phyloP scores from a whole-genome alignment of 2,888 invertebrate species.

The Tenthredo scrophulariae region DNA sequence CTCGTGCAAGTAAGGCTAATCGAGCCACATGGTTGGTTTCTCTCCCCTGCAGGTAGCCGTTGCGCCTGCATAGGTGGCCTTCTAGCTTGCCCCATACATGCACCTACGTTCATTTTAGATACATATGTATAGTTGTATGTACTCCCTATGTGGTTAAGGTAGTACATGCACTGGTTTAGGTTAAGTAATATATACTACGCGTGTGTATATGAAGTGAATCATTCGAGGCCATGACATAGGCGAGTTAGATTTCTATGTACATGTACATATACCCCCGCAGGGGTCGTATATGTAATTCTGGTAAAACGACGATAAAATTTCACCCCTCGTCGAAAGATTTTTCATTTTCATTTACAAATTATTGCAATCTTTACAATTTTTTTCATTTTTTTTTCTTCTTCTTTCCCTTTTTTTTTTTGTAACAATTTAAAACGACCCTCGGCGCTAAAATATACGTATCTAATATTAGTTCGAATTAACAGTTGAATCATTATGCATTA shows the following conservation, averaged over 20 bases:
- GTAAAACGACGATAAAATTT: neutral
- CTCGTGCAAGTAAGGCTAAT: neutral
- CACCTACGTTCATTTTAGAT: neutral
- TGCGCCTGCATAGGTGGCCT: neutral
- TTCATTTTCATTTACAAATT: neutral
- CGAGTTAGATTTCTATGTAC: neutral
- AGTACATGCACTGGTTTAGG: neutral
- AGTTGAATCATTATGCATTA: neutral
- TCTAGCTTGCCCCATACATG: neutral
- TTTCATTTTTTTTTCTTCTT: no score
- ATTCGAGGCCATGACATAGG: constrained; percentile 1
- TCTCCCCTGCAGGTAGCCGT: neutral
- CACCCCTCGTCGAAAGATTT: neutral
- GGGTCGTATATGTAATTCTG: neutral
- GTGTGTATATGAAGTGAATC: neutral
- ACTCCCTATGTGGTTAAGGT: neutral
- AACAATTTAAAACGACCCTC: neutral
- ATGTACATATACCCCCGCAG: neutral
- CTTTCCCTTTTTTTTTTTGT: neutral
- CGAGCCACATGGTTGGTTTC: neutral
- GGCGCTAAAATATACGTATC: neutral
- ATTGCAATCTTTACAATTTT: neutral
- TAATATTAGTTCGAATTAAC: neutral
- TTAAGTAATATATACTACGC: neutral
- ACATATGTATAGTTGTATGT: neutral